phyloP scores from a whole-genome alignment of 2,888 invertebrate genomes.

The Campoplex capitator region DNA sequence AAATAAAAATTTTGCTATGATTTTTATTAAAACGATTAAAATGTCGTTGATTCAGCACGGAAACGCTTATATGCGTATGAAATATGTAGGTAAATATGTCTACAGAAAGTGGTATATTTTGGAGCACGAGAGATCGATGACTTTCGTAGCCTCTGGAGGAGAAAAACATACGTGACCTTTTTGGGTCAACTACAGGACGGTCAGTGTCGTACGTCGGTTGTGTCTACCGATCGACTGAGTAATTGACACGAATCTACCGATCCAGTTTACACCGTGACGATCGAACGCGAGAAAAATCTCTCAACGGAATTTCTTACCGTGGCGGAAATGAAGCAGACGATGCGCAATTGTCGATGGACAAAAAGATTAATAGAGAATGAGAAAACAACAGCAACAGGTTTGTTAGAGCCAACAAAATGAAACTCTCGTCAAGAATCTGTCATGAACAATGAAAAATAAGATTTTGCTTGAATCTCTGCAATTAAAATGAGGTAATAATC shows the following conservation, averaged over 20 bases:
- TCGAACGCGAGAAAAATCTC: conserved; percentile 23
- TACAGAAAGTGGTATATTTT: conserved; percentile 10
- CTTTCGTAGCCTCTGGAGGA: background rate
- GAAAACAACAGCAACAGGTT: conserved; percentile 10
- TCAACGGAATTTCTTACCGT: conserved; percentile 13
- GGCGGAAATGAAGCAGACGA: conserved; percentile 24
- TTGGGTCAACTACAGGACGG: conserved; percentile 19
- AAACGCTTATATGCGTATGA: background rate
- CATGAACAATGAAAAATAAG: background rate
- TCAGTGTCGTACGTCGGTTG: background rate
- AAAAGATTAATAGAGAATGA: conserved; percentile 5
- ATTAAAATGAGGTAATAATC: background rate
- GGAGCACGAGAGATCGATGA: conserved; percentile 16
- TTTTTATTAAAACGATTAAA: background rate
- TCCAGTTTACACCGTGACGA: conserved; percentile 9
- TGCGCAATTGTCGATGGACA: conserved; percentile 15
- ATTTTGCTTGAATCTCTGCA: background rate
- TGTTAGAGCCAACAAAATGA: background rate
- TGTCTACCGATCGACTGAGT: background rate
- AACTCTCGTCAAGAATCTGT: background rate
- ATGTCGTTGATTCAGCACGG: background rate
- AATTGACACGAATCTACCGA: conserved; percentile 39
- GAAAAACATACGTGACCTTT: conserved; percentile 18
- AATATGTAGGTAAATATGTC: conserved; percentile 20
- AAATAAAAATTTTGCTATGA: background rate